These are phyloP conservation scores for Chionomys nivalis DNA, from an alignment of 2,113 vertebrate genomes.

Conservation along the genomic window DNA sequence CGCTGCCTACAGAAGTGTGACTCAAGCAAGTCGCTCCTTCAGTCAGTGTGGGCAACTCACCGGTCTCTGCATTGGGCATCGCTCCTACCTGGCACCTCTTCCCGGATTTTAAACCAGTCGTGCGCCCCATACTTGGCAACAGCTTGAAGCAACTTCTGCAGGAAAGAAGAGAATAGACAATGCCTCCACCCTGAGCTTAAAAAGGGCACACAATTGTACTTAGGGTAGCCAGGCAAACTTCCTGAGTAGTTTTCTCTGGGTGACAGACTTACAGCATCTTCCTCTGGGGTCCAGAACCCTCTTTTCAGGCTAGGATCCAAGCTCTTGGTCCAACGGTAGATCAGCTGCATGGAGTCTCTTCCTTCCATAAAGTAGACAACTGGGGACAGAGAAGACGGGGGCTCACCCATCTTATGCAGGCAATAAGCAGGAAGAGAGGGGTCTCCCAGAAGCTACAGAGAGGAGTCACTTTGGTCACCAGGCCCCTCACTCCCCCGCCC, in stretches of 20 bases:
- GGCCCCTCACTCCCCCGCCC: rapidly evolving
- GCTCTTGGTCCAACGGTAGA: slow-evolving; percentile 93
- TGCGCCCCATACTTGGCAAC: slow-evolving; percentile 88
- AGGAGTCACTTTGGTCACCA: too few relatives aligned
- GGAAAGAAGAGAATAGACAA: not conserved
- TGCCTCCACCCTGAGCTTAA: rapidly evolving
- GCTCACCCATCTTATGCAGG: rapidly evolving
- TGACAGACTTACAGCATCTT: slow-evolving; percentile 88
- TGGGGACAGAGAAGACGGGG: slow-evolving; percentile 65
- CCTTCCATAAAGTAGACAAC: slow-evolving; percentile 98
- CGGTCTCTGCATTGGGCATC: slow-evolving; percentile 93
- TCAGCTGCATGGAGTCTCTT: slow-evolving; percentile 91
- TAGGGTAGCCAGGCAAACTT: rapidly evolving
- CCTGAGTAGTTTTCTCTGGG: not conserved
- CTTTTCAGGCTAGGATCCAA: slow-evolving; percentile 92
- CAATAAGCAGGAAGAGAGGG: too few relatives aligned
- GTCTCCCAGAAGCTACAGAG: too few relatives aligned
- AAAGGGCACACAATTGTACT: too few relatives aligned
- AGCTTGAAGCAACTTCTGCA: slow-evolving; percentile 90
- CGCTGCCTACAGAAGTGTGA: not conserved
- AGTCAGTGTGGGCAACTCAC: slow-evolving; percentile 80
- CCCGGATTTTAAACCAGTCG: slow-evolving; percentile 93
- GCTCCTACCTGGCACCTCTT: slow-evolving; percentile 92
- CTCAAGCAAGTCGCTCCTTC: not conserved
- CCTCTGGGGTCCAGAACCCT: slow-evolving; percentile 91